Base-by-base conservation (phyloP, 2,888 invertebrate genomes). In the Bembecia ichneumoniformis region DNA sequence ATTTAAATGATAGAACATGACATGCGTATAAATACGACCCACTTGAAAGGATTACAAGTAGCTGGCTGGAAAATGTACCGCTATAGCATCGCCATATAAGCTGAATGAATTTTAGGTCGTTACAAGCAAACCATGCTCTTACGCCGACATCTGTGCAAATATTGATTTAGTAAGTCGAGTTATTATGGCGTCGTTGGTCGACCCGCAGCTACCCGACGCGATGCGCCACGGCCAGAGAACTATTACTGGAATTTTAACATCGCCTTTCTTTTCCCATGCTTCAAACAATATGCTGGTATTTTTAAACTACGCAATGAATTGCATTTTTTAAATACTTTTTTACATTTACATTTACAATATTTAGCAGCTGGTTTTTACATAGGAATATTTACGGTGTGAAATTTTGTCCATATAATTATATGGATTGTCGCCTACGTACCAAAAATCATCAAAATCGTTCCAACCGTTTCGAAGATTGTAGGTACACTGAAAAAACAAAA, bases 21-120 rank as follows among this genome's bases (percentile, higher is more conserved):
- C 76, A 75, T 82, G 83, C 82, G 82, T 84, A 78, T 40, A 40
- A 14, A 40, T 79, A 79, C 83, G 87, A 83, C 87, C 87, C 74
- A 87, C 86, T 87, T 79, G 82, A 78, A 78, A 83, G 82, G 83
- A 82, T 82, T 77, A 82, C 82, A 82, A 84, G 86, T 86, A 84
- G 86, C 83, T 76, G 77, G 77, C 68, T 78, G 86, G 87, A 84
- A 79, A 84, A 82, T 86, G 84, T 87, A 87, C 87, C 87, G 87
- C 84, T 87, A n/a, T n/a, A 87, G 74, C 84, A 73, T 82, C 76
- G 77, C 86, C 86, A 84, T 87, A 87, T 86, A 86, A 83, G 83
- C 80, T 77, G 82, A 82, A 82, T 82, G 84, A 83, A 82, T 86
- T 86, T 87, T 86, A 86, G 87, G 87, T 87, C 87, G 81, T 76